Conservation (phyloP, 2,113 vertebrate species). For the Leptocoma aspasia region DNA sequence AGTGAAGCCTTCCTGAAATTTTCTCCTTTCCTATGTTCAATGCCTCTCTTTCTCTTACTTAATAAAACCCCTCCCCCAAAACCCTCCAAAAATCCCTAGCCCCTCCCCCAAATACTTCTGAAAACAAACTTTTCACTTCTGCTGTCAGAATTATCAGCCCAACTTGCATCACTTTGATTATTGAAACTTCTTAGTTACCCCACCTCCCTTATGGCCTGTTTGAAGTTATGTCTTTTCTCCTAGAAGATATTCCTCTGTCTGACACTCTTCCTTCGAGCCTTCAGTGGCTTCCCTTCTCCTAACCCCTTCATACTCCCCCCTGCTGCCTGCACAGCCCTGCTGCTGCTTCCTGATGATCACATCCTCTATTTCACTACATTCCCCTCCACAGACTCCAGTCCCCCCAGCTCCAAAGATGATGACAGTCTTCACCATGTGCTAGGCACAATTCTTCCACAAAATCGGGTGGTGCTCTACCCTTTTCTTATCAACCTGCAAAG, state of each 20-base stretch:
- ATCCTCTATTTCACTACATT: not conserved
- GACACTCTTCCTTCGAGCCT: not conserved
- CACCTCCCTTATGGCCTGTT: not conserved
- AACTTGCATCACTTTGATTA: not conserved
- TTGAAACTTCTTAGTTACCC: not conserved
- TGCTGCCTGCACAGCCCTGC: not conserved
- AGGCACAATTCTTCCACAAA: not conserved
- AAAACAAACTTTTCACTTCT: not conserved
- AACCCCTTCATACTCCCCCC: not conserved
- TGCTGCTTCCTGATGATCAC: not conserved
- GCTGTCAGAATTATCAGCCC: not conserved
- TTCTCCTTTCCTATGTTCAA: not conserved
- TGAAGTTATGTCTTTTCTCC: not conserved
- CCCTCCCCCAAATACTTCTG: not conserved
- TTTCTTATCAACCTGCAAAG: not conserved
- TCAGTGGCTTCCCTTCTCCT: not conserved
- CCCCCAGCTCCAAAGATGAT: not conserved
- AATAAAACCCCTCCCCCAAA: not conserved
- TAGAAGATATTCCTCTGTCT: not conserved
- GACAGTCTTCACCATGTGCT: not conserved
- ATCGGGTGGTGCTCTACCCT: not conserved
- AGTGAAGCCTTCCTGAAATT: not conserved
- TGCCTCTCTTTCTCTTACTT: not conserved
- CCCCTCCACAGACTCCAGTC: not conserved
- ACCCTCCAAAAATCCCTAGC: fast-evolving